These are phyloP conservation scores for Callinectes sapidus DNA, from an alignment of 2,888 invertebrate genomes.

Conservation along the genomic window DNA sequence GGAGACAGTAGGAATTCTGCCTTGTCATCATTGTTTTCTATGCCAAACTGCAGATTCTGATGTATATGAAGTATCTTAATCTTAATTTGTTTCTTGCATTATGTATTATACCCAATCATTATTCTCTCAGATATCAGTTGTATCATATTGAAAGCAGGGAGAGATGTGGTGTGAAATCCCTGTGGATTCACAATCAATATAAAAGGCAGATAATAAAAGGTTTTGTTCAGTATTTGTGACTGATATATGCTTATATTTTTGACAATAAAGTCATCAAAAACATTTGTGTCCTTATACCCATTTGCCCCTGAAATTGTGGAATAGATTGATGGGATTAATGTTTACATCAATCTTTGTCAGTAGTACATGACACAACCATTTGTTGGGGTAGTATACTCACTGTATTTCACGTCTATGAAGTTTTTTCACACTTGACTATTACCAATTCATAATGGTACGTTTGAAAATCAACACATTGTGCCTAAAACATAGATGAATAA, in stretches of 20 bases:
- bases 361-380: too few species aligned
- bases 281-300: background rate
- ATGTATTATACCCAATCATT: background rate
- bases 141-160: background rate
- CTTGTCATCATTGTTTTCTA: background rate
- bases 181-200: background rate
- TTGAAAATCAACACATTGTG: too few species aligned
- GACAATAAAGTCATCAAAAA: background rate
- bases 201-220: background rate
- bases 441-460: too few species aligned
- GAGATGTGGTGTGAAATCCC: background rate
- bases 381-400: too few species aligned
- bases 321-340: too few species aligned
- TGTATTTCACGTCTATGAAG: too few species aligned
- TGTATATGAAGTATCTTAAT: background rate
- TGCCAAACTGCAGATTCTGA: constrained; percentile 6
- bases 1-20: background rate
- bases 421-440: too few species aligned
- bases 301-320: too few species aligned
- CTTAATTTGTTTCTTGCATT: background rate
- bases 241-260: constrained; percentile 8
- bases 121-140: background rate
- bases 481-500: too few species aligned
- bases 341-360: too few species aligned
- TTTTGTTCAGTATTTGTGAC: background rate